phyloP scores from a whole-genome alignment of 2,113 vertebrate species.

The Myrmophylax atrothorax region DNA sequence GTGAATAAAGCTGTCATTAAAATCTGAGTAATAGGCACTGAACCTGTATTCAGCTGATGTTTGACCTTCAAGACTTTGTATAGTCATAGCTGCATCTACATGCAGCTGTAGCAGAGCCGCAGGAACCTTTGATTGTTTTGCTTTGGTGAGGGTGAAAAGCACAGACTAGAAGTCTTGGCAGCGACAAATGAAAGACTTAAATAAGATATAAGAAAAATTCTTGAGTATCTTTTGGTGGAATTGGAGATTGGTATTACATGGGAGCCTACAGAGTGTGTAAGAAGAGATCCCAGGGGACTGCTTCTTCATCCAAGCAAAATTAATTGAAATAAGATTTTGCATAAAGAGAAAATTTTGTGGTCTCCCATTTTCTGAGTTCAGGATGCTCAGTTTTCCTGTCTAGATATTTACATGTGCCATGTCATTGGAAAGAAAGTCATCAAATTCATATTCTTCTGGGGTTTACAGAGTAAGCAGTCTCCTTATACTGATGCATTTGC shows the following conservation, averaged over 20 bases:
- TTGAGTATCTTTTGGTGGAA: background rate
- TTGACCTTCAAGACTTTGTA: conserved; percentile 25
- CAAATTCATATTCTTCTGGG: background rate
- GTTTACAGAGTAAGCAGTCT: background rate
- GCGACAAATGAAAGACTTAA: background rate
- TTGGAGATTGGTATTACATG: background rate
- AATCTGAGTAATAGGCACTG: background rate
- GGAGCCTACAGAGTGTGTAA: background rate
- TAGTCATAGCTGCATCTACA: background rate
- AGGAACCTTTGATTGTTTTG: background rate
- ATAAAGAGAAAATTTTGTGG: background rate
- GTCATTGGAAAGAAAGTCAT: background rate
- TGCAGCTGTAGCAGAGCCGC: background rate
- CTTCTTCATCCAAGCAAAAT: background rate
- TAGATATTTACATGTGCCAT: background rate
- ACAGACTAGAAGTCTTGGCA: background rate
- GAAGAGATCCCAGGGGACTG: background rate
- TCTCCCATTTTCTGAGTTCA: background rate
- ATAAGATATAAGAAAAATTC: background rate
- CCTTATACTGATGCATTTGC: background rate
- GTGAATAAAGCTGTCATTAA: conserved; percentile 14
- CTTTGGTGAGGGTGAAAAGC: background rate
- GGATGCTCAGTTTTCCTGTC: background rate
- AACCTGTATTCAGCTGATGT: background rate
- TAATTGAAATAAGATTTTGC: background rate